Base-by-base conservation (phyloP, 2,888 invertebrate genomes). In the Serripes groenlandicus region DNA sequence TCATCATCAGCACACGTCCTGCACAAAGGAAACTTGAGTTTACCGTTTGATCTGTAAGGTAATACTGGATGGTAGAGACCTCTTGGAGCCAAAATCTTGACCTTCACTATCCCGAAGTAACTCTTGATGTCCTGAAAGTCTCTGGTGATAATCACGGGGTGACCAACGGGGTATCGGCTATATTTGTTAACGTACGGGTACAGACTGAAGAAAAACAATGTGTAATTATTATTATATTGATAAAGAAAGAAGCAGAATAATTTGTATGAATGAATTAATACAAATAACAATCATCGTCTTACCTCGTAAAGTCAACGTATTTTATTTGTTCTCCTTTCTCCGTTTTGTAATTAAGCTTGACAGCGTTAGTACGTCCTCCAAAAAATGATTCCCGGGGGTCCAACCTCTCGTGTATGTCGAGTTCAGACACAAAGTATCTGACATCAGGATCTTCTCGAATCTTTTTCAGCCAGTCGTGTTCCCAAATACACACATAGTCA, bases 11-110 rank as follows among this genome's bases (percentile, higher is more conserved):
- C 81, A 35, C 78, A 84, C 0, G 85, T 88, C 18, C 89, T 76
- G 85, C 94, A 95, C 1, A 95, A 78, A 0, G 90, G 86, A 87
- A 94, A 95, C 81, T 92, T 89, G 32, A 95, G 73, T 77, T 92
- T 91, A 0, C 85, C 85, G 54, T 91, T 87, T 49, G 89, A 85
- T 71, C 89, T 83, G 3, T 80, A 66, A 0, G 93, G 93, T 23
- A 93, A 72, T 0, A 93, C 91, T 92, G 93, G 34, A 93, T 74
- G 2, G 92, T 91, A 93, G 4, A 92, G 71, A 0, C 75, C 35
- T 49, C 77, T 62, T 9, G 91, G 91, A 15, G 92, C 75, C 66
- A 78, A 54, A 23, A 81, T 62, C 30, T 74, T 73, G 26, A 78
- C 71, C 60, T 84, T 75, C 15, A 75, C 78, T 15, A 84, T 75